These are phyloP conservation scores for Eciton burchellii DNA, from an alignment of 1,140 invertebrate genomes.

Conservation along the genomic window DNA sequence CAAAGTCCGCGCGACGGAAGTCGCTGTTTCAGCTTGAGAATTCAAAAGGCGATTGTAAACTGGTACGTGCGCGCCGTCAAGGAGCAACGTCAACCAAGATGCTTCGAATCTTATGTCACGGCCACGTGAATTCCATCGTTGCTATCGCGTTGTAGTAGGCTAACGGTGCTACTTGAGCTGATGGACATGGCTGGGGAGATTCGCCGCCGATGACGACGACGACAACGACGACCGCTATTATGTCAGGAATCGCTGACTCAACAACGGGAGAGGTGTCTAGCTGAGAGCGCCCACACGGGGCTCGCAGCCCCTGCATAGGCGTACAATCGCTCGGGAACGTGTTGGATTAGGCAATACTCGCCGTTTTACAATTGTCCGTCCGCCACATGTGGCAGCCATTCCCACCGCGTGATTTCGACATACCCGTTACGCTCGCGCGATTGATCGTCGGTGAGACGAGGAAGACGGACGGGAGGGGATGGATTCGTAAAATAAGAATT, in stretches of 20 bases:
- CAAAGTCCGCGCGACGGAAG: background rate
- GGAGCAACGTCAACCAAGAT: background rate
- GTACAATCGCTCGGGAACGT: slow-evolving; percentile 67
- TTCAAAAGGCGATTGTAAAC: background rate
- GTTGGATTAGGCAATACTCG: slow-evolving; percentile 70
- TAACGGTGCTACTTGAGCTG: slow-evolving; percentile 43
- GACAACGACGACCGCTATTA: slow-evolving; percentile 64
- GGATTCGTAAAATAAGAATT: background rate
- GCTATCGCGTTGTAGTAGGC: background rate
- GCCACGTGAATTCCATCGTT: slow-evolving; percentile 9
- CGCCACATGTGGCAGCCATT: slow-evolving; percentile 69
- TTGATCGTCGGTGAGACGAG: background rate
- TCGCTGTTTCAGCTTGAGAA: background rate
- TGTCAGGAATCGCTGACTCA: slow-evolving; percentile 78
- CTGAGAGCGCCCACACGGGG: slow-evolving; percentile 77
- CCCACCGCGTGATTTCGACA: slow-evolving; percentile 63
- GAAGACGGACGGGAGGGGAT: background rate
- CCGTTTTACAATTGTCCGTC: slow-evolving; percentile 74
- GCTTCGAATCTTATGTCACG: background rate
- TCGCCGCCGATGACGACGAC: background rate
- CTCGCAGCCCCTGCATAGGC: slow-evolving; percentile 72
- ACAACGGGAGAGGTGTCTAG: slow-evolving; percentile 79
- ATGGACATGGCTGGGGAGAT: slow-evolving; percentile 6
- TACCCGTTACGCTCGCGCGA: slow-evolving; percentile 24
- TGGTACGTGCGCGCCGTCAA: background rate